Percentiles rank a stretch among this genome's conserved stretches.
These are phyloP conservation scores for Anas platyrhynchos DNA, from an alignment of 2,113 vertebrate species.

Conservation along the genomic window DNA sequence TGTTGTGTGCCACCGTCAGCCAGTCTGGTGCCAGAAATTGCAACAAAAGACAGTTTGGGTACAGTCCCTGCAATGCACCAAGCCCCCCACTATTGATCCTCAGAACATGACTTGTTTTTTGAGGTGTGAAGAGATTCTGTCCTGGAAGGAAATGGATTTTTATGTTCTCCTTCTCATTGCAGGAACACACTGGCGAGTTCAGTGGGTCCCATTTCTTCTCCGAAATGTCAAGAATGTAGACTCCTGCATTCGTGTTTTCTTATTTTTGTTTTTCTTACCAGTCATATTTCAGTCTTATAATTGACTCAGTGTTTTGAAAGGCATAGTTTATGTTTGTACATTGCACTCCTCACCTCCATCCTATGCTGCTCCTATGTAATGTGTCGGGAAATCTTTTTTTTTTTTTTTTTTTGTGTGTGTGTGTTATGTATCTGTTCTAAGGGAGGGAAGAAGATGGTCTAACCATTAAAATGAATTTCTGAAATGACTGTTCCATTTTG, in stretches of 20 bases:
- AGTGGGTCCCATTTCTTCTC: not conserved
- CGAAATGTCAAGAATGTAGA: not conserved
- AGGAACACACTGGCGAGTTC: not conserved
- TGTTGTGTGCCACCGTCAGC: not conserved
- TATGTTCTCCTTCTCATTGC: not conserved
- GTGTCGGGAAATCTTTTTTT: not conserved
- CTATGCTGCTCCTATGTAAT: no score
- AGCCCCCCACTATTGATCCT: not conserved
- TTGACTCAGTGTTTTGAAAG: not conserved
- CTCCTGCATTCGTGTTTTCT: not conserved
- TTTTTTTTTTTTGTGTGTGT: not conserved
- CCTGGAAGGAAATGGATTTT: not conserved
- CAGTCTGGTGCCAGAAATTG: not conserved
- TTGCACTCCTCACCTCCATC: not conserved
- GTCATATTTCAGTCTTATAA: not conserved
- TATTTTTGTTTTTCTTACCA: not conserved
- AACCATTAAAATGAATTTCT: not conserved
- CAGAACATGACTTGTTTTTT: not conserved
- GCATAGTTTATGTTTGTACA: not conserved
- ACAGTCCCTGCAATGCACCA: not conserved
- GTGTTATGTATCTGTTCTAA: not conserved
- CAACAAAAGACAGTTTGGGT: not conserved
- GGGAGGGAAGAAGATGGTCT: not conserved
- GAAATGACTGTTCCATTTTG: not conserved
- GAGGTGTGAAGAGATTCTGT: not conserved